phyloP scores from a whole-genome alignment of 2,888 invertebrate genomes.

The Agonopterix heracliana region DNA sequence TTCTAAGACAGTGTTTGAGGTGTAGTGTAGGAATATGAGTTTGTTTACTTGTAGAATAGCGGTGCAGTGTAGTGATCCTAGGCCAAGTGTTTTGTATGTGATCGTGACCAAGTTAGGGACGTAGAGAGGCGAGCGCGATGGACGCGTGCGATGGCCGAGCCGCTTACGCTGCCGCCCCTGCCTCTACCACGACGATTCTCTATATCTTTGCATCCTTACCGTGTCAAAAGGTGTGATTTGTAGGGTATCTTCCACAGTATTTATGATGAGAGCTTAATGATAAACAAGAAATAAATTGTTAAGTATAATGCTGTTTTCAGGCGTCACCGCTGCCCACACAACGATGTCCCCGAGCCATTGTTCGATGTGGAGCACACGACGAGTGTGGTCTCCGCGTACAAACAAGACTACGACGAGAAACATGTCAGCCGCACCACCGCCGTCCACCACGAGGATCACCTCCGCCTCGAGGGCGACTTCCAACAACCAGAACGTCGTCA shows the following conservation, averaged over 20 bases:
- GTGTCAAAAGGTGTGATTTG: conserved; percentile 49
- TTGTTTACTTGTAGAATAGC: conserved; percentile 12
- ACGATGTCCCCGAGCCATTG: conserved; percentile 77
- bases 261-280: too few species aligned
- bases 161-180: conserved; percentile 62
- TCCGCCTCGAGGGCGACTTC: conserved; percentile 83
- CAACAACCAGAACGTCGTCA: conserved; percentile 66
- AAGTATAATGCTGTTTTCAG: conserved; percentile 63
- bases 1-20: too few species aligned
- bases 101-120: conserved; percentile 12
- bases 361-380: conserved; percentile 75
- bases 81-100: conserved; percentile 25
- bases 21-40: background rate
- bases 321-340: conserved; percentile 90
- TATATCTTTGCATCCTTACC: conserved; percentile 57
- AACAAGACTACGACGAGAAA: conserved; percentile 80
- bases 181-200: conserved; percentile 54
- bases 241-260: background rate
- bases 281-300: too few species aligned
- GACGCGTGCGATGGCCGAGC: conserved; percentile 64
- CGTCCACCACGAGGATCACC: conserved; percentile 81
- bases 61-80: conserved; percentile 24
- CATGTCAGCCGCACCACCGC: conserved; percentile 77
- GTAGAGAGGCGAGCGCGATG: conserved; percentile 47
- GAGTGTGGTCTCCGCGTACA: conserved; percentile 78